Evolutionary conservation across 2,113 vertebrate genomes (phyloP).

Genomic region (Struthio camelus): DNA sequence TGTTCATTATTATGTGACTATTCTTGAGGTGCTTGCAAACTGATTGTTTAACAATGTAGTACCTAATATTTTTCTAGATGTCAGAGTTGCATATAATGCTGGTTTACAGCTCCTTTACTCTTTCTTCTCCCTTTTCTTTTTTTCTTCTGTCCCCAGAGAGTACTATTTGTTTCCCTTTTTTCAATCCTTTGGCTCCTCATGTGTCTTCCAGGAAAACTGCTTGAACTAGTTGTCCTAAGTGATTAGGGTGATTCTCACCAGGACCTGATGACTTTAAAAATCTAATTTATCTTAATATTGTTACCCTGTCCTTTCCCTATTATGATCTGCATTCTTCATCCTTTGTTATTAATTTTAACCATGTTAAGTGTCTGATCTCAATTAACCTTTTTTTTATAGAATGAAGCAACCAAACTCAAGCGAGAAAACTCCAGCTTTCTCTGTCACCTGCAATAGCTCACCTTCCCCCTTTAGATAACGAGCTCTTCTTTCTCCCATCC

Average conservation of each 20-base stretch:
- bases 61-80: not conserved
- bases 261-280: not conserved
- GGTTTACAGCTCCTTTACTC: not conserved
- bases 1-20: not conserved
- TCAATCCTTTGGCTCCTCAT: not conserved
- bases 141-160: fast-evolving
- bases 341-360: not conserved
- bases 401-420: not conserved
- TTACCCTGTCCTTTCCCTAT: not conserved
- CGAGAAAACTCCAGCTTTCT: not conserved
- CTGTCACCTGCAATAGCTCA: not conserved
- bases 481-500: not conserved
- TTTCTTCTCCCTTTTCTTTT: not conserved
- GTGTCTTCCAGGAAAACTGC: not conserved
- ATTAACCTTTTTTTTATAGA: not conserved
- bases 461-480: not conserved
- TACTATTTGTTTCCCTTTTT: not conserved
- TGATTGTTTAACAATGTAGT: not conserved
- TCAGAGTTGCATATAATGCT: not conserved
- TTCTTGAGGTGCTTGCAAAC: not conserved
- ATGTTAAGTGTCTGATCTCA: not conserved
- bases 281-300: not conserved
- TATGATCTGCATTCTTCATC: not conserved
- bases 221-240: not conserved
- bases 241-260: not conserved